Evolutionary conservation across 1,140 invertebrate genomes (phyloP).

Genomic region (Aphaenogaster ashmeadi): DNA sequence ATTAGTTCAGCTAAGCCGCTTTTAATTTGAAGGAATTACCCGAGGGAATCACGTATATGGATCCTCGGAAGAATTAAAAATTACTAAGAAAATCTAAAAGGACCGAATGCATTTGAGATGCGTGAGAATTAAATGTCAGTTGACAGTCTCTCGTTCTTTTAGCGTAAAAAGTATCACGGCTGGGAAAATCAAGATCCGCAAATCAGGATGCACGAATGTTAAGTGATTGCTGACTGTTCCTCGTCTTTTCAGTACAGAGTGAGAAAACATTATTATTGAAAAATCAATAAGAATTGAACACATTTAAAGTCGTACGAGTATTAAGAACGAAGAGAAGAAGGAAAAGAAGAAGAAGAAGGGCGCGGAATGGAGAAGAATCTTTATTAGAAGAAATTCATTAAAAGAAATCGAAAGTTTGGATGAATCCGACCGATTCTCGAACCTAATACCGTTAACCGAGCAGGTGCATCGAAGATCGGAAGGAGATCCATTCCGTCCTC

Average conservation of each 20-base stretch:
- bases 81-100: background rate
- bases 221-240: background rate
- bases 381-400: background rate
- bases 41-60: background rate
- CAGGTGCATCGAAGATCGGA: background rate
- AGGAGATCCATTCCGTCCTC: slow-evolving; percentile 30
- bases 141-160: background rate
- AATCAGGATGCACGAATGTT: background rate
- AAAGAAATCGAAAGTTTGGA: background rate
- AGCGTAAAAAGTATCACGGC: background rate
- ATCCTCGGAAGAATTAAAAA: background rate
- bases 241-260: background rate
- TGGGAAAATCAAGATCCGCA: slow-evolving; percentile 17
- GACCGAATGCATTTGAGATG: background rate
- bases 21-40: slow-evolving; percentile 1
- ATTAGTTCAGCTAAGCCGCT: background rate
- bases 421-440: background rate
- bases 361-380: background rate
- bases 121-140: background rate
- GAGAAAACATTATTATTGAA: background rate
- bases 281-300: background rate
- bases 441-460: background rate
- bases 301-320: background rate
- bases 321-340: background rate
- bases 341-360: background rate